Evolutionary conservation across 2,113 vertebrate genomes (phyloP), one percentile per base, ranked within the genome.

Genomic region (Heteronetta atricapilla): DNA sequence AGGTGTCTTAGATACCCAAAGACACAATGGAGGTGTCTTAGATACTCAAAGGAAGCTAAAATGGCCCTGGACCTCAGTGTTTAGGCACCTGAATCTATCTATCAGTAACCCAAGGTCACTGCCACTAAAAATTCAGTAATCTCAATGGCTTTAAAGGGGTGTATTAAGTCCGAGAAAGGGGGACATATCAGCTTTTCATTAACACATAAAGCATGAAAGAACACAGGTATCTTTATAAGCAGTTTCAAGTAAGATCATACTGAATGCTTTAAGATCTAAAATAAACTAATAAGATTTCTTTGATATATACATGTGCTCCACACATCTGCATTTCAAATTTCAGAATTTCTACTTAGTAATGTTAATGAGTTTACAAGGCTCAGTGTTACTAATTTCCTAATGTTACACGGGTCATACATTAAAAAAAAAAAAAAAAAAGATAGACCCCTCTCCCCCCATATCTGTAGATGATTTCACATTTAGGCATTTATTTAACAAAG

Each of bases 401-500:
- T 3, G 11, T 20, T 79, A 62, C 40, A 72, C 6, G 2, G 62
- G n/a, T n/a, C n/a, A n/a, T n/a, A n/a, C n/a, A n/a, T n/a, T n/a
- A n/a, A 29, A 17, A 20, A 94, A 62, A 62, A 28, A 52, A 52
- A 55, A 55, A 53, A 53, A 13, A 44, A 26, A 26, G 40, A 29
- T 22, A 21, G 42, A 46, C 15, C 34, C 33, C 9, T 25, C n/a
- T 20, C 18, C 13, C 25, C n/a, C 12, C 22, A 12, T 8, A 40
- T 50, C 28, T 48, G 42, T 58, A 80, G 14, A 56, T 88, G 83
- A 50, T 38, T 25, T 19, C 19, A 33, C 13, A 69, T n/a, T 75
- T 86, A 23, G 48, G 26, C n/a, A 73, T 72, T 80, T 78, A 46
- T 34, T 81, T 94, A 76, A 79, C 36, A 95, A 59, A 56, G 28